Percentiles rank a stretch among this genome's conserved stretches.
These are phyloP conservation scores for Caenorhabditis sp. DNA, from an alignment of 2,888 invertebrate genomes.

Conservation along the genomic window DNA sequence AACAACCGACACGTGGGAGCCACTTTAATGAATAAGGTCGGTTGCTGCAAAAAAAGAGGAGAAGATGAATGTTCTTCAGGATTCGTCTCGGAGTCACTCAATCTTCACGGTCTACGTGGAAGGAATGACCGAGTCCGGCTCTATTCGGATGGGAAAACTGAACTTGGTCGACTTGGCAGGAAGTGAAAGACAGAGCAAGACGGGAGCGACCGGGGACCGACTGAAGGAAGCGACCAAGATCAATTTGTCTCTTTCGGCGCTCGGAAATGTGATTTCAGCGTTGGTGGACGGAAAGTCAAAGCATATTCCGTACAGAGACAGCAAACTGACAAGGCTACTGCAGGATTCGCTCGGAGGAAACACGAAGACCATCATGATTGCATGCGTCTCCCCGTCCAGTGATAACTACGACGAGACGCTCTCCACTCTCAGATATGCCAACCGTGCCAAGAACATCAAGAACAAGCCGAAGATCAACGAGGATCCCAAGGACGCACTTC, in stretches of 20 bases:
- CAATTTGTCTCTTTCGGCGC: constrained; percentile 94
- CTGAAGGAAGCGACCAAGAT: constrained; percentile 94
- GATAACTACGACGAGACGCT: constrained; percentile 97
- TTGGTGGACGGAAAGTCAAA: constrained; percentile 96
- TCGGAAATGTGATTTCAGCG: constrained; percentile 98
- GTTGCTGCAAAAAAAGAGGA: no score
- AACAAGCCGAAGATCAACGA: constrained; percentile 99
- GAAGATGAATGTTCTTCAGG: constrained; percentile 20
- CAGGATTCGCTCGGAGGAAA: constrained; percentile 97
- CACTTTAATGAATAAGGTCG: constrained; percentile 90
- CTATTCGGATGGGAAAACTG: constrained; percentile 85
- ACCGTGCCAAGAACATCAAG: constrained; percentile 97
- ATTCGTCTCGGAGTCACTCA: constrained; percentile 87
- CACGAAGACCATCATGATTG: constrained; percentile 99
- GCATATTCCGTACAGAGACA: constrained; percentile 98
- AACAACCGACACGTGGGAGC: constrained; percentile 88
- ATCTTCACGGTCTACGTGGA: constrained; percentile 90
- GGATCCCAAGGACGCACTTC: constrained; percentile 91
- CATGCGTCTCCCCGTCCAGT: constrained; percentile 96
- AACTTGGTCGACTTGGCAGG: constrained; percentile 92
- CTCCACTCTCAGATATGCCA: constrained; percentile 86
- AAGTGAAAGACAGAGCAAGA: constrained; percentile 89
- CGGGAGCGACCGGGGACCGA: constrained; percentile 85
- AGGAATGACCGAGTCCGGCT: constrained; percentile 83
- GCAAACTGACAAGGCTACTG: constrained; percentile 92